Base-by-base conservation (phyloP, 2,113 vertebrate species). In the Leptobrachium leishanense region DNA sequence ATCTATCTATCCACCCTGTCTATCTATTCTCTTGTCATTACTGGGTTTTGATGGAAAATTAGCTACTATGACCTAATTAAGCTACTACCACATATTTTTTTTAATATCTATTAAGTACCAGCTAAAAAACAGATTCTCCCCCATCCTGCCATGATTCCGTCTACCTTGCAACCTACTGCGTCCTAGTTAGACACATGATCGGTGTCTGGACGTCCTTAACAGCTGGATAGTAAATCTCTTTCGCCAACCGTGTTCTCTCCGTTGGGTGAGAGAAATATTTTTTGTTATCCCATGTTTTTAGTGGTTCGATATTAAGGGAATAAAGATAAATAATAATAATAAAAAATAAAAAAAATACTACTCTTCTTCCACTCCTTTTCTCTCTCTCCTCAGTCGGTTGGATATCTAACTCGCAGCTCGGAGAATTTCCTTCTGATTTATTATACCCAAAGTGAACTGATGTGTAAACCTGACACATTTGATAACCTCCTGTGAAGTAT, bases 401-500 rank as follows among this genome's bases (percentile, higher is more conserved):
- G 78, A 72, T 80, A 80, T 80, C 78, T 80, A 80, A 80, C 78
- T 74, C 15, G 78, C 78, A 46, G 72, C 72, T 80, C 54, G 43
- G 78, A 80, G 78, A 80, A 80, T 80, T 74, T 80, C 78, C 78
- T 74, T 80, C 78, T 80, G 78, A 80, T 80, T 80, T 80, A 80
- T 80, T 80, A 80, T 80, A 80, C 78, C 71, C 72, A 80, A 80
- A 80, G 78, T 80, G 78, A 80, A 80, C 71, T 80, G 78, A 80
- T 80, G 71, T 80, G 71, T 80, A 74, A 80, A 80, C 71, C 78
- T 80, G 78, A 80, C 78, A 80, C 63, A 80, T 80, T 80, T 80
- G 78, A 80, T 80, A 80, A 80, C 78, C 78, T 80, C 78, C 78
- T 80, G 78, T 80, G 78, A 80, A 80, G 78, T 74, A 80, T 80